phyloP scores from a whole-genome alignment of 2,888 invertebrate genomes.

The Nezara viridula region DNA sequence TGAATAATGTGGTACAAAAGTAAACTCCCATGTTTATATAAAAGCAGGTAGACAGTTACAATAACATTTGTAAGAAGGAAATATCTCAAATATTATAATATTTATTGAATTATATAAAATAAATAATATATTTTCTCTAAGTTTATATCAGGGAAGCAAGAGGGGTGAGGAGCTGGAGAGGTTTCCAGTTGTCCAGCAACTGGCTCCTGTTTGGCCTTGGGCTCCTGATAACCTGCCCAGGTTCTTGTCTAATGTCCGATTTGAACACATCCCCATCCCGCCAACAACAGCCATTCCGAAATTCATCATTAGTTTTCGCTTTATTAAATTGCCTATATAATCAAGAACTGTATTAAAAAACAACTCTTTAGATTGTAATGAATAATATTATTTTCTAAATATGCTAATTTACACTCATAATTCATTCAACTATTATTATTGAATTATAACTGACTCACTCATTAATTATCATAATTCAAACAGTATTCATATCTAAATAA shows the following conservation, averaged over 20 bases:
- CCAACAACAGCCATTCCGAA: too few species aligned
- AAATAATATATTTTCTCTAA: conserved; percentile 31
- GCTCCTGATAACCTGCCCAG: neutral
- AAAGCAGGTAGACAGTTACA: neutral
- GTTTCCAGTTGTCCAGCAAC: neutral
- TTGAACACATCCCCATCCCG: neutral
- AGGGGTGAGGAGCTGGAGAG: neutral
- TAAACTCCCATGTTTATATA: neutral
- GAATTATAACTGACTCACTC: too few species aligned
- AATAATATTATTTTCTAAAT: too few species aligned
- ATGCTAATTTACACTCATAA: too few species aligned
- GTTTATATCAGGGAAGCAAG: conserved; percentile 32
- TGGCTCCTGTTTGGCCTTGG: neutral
- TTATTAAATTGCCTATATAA: too few species aligned
- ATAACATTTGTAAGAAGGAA: neutral
- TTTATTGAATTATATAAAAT: conserved; percentile 34
- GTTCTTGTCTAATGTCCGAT: conserved; percentile 10
- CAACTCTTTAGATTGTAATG: too few species aligned
- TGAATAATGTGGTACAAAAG: neutral
- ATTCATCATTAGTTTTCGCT: too few species aligned
- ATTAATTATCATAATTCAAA: too few species aligned
- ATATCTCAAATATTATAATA: neutral
- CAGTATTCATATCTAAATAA: too few species aligned
- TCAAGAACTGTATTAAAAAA: too few species aligned
- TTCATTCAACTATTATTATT: too few species aligned